Evolutionary conservation across 2,113 vertebrate genomes (phyloP), one percentile per base, ranked within the genome.

Genomic region (Apteryx mantelli): DNA sequence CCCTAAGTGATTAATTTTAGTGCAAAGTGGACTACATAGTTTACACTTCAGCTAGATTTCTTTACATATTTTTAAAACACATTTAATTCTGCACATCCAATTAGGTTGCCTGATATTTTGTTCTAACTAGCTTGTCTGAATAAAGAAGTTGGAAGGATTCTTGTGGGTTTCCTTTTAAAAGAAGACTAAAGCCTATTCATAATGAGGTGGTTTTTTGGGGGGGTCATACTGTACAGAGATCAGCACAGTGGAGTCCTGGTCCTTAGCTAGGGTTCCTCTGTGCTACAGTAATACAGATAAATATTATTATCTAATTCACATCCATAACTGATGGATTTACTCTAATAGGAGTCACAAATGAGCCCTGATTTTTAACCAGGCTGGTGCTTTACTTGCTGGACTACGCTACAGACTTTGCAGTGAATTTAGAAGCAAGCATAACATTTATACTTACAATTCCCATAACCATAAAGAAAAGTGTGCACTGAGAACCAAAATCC

Each of bases 1-100:
- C 36, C 36, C 60, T 61, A 91, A 73, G 93, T 92, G 64, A 94
- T 79, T 79, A 34, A 56, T 92, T 95, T 96, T 56, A 94, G 96
- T 95, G 94, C 93, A 90, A 95, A 95, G 79, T 97, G 81, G 90
- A 96, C 92, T 94, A 97, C 78, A 32, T 26, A 81, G 82, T 90
- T 96, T 91, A 97, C 94, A 97, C 66, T 58, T 93, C 93, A 88
- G 79, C 93, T 97, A 95, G 81, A 94, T 92, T 74, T 93, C 22
- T 40, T 32, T 64, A 16, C 46, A 96, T 87, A 94, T 92, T 89
- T 74, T 95, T 95, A 63, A 91, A 95, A 96, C 93, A 93, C 86
- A 95, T 95, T 88, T 55, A 96, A 80, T 78, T 96, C 77, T 77
- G 95, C 89, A 95, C 89, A 58, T 94, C 86, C 74, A 83, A 84